Conservation (phyloP, 2,797 vertebrate species). For the Kryptolebias ocellatus region DNA sequence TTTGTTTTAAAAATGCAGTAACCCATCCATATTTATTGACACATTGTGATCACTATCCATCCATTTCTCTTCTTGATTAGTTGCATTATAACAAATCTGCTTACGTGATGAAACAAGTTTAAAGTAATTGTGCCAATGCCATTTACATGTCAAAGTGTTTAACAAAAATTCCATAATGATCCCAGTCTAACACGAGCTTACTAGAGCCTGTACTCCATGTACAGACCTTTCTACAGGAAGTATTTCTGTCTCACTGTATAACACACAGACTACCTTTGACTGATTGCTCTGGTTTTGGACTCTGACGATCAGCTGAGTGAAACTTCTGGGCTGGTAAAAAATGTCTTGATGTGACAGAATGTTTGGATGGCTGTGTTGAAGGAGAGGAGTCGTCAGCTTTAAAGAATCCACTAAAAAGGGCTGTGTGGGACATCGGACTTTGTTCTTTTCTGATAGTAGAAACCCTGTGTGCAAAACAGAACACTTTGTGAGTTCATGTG, state of each 20-base stretch:
- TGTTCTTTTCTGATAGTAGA: slow-evolving; percentile 1
- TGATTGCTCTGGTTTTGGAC: slow-evolving; percentile 5
- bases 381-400: neutral
- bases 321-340: slow-evolving; percentile 12
- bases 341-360: neutral
- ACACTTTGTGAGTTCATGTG: neutral
- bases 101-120: neutral
- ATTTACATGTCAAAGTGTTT: neutral
- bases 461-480: slow-evolving; percentile 35
- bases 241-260: neutral
- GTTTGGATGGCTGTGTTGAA: slow-evolving; percentile 17
- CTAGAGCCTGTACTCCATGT: neutral
- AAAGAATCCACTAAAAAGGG: slow-evolving; percentile 6
- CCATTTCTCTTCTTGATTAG: neutral
- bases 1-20: too few relatives aligned
- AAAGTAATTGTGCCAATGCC: too few relatives aligned
- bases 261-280: slow-evolving; percentile 25
- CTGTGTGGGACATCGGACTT: neutral
- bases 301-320: slow-evolving; percentile 17
- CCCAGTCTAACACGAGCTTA: neutral
- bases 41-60: neutral
- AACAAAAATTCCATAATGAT: neutral
- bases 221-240: neutral
- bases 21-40: too few relatives aligned
- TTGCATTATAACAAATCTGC: slow-evolving; percentile 1